A percentile compares a stretch with the other conserved stretches of the same genome.
These are phyloP conservation scores for Hippolais icterina DNA, from an alignment of 2,113 vertebrate genomes.

Conservation along the genomic window DNA sequence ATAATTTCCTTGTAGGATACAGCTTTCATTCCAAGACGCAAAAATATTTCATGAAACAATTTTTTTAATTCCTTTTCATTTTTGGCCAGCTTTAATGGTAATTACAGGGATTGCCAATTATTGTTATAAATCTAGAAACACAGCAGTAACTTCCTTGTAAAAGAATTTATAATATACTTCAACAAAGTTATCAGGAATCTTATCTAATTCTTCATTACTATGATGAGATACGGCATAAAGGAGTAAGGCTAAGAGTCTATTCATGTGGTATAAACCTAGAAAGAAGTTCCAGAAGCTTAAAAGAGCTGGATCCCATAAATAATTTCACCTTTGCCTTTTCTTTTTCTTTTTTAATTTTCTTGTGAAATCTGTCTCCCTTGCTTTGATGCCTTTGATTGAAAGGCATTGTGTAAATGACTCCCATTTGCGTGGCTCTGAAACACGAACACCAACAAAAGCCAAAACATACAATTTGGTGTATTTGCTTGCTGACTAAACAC, in stretches of 20 bases:
- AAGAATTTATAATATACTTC: background rate
- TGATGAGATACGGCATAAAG: background rate
- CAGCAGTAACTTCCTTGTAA: background rate
- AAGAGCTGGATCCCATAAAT: background rate
- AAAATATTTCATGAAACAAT: background rate
- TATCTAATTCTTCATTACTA: background rate
- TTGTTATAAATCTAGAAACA: background rate
- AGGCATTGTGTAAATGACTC: slow-evolving; percentile 2
- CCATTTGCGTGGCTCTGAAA: background rate
- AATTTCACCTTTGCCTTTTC: background rate
- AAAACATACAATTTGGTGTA: slow-evolving; percentile 46
- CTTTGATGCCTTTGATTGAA: slow-evolving; percentile 47
- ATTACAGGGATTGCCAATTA: background rate
- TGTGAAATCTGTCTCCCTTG: slow-evolving; percentile 9
- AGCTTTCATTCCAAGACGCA: background rate
- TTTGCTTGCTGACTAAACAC: slow-evolving; percentile 55
- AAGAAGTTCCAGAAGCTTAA: background rate
- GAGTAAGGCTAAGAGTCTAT: background rate
- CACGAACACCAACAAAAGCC: background rate
- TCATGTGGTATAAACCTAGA: background rate
- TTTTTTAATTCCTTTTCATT: background rate
- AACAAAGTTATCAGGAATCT: background rate
- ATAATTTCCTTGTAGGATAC: background rate
- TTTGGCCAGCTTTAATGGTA: background rate
- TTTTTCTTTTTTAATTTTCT: background rate